These are phyloP conservation scores for Suillia variegata DNA, from an alignment of 2,888 invertebrate genomes.

Conservation along the genomic window DNA sequence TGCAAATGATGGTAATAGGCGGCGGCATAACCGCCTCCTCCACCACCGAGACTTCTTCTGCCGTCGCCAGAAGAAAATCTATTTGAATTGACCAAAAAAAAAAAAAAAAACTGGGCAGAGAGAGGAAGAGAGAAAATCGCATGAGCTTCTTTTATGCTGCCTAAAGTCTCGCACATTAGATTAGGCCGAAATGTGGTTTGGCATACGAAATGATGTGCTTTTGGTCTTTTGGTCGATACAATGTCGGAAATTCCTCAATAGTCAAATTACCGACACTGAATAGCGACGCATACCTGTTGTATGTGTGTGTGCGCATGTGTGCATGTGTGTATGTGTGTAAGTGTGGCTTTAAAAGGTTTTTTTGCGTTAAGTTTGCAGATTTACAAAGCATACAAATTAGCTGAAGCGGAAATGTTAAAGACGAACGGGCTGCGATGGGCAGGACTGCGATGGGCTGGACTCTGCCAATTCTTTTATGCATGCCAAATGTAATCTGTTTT, in stretches of 20 bases:
- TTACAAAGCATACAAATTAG: conserved; percentile 45
- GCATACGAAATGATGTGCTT: conserved; percentile 2
- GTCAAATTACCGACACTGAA: too few relatives aligned
- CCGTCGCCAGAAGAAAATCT: neutral
- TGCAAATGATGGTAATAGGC: neutral
- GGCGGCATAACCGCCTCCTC: neutral
- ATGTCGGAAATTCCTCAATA: too few relatives aligned
- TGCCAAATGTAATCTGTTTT: too few relatives aligned
- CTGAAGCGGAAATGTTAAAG: conserved; percentile 43
- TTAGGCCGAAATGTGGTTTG: neutral
- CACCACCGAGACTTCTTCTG: too few relatives aligned
- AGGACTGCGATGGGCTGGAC: too few relatives aligned
- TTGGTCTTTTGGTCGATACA: too few relatives aligned
- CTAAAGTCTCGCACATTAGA: neutral
- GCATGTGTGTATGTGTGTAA: too few relatives aligned
- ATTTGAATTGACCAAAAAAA: neutral
- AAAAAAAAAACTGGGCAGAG: neutral
- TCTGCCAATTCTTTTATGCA: too few relatives aligned
- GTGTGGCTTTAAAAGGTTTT: neutral
- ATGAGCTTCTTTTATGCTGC: neutral
- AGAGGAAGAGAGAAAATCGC: neutral
- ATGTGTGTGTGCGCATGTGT: too few relatives aligned
- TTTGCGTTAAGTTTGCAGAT: neutral
- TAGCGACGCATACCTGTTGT: too few relatives aligned
- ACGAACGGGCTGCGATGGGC: too few relatives aligned